phyloP scores from a whole-genome alignment of 2,797 vertebrate species.

The Poeciliopsis turneri region DNA sequence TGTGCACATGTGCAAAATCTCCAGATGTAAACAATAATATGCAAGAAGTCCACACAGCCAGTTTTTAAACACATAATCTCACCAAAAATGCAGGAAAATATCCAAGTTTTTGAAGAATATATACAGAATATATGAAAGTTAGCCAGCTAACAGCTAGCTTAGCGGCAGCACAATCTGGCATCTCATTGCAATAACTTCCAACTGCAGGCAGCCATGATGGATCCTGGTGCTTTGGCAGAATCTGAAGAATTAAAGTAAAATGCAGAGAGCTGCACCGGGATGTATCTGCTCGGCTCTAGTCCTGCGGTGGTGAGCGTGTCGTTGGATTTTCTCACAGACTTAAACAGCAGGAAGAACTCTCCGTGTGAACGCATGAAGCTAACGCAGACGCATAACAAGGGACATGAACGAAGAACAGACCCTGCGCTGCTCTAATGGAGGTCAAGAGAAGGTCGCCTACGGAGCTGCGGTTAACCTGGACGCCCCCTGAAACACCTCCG shows the following conservation, averaged over 20 bases:
- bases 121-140: too few species aligned
- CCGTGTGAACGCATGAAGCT: slow-evolving; percentile 21
- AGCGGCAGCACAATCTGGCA: background rate
- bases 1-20: background rate
- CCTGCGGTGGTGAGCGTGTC: slow-evolving; percentile 52
- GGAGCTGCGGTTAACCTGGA: slow-evolving; percentile 49
- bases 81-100: too few species aligned
- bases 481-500: slow-evolving; percentile 35
- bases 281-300: slow-evolving; percentile 23
- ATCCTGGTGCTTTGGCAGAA: background rate
- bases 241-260: slow-evolving; percentile 16
- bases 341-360: background rate
- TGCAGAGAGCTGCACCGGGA: slow-evolving; percentile 1
- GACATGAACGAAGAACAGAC: background rate
- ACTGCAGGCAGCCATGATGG: background rate
- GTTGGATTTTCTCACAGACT: slow-evolving; percentile 47
- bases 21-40: too few species aligned
- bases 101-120: background rate
- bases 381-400: slow-evolving; percentile 26
- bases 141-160: background rate
- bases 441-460: slow-evolving; percentile 45
- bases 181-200: background rate
- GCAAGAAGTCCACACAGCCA: background rate
- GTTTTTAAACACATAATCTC: too few species aligned
- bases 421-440: slow-evolving; percentile 45